Conservation (phyloP, 2,888 invertebrate genomes). For the Slavum lentiscoides region DNA sequence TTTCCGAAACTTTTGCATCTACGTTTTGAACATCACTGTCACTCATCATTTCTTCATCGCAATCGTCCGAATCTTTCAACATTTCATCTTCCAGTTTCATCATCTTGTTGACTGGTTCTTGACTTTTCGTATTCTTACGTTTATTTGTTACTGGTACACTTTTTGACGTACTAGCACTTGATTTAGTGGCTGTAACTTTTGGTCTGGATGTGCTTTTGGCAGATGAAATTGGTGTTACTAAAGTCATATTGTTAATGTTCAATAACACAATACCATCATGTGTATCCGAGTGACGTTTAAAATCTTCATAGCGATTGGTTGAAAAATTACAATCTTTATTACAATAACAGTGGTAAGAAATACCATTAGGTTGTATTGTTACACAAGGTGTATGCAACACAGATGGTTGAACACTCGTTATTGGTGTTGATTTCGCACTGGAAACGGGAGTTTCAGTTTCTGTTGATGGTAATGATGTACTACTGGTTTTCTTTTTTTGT, state of each 20-base stretch:
- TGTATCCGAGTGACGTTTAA: not conserved
- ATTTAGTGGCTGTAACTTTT: not conserved
- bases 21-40: not conserved
- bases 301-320: not conserved
- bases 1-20: not conserved
- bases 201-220: no score
- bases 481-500: not conserved
- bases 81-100: conserved; percentile 20
- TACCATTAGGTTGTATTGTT: no score
- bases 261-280: not conserved
- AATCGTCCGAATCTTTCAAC: conserved; percentile 29
- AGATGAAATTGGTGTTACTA: not conserved
- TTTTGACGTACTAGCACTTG: not conserved
- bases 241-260: not conserved
- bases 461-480: not conserved
- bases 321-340: not conserved
- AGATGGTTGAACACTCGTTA: no score
- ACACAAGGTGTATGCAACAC: no score
- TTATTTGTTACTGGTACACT: not conserved
- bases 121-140: not conserved
- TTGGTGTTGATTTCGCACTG: not conserved
- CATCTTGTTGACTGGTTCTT: not conserved
- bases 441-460: not conserved
- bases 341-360: no score
- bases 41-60: not conserved